Base-by-base conservation (phyloP, 2,113 vertebrate genomes). In the Ivindomyrus marchei region DNA sequence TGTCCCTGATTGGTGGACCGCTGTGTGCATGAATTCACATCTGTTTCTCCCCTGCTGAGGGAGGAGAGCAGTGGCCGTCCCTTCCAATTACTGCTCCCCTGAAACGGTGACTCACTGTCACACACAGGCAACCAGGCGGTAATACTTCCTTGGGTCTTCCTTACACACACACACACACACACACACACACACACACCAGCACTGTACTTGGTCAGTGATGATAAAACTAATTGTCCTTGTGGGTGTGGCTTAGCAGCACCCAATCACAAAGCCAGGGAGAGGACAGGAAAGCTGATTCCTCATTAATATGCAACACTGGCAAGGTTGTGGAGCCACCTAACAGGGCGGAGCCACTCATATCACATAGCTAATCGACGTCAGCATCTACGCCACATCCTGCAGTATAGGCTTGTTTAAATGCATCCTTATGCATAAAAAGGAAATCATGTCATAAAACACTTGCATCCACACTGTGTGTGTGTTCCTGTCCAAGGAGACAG, bases 11-110 rank as follows among this genome's bases (percentile, higher is more conserved):
- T 47, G 36, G 83, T 85, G 42, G 8, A 47, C 42, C 0, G 85
- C 49, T 87, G n/a, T 39, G 49, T 87, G 85, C 85, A 31, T 36
- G 24, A 47, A 17, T 36, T 46, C 39, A 50, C 89, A 89, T 85
- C 77, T 56, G 77, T 58, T 21, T 62, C 11, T 80, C 36, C 52
- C 77, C 39, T 89, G 50, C 77, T 66, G 39, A 5, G 88, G 88
- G 31, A 47, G 49, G 70, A 53, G 62, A 83, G 70, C 70, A 53
- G 10, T 45, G 27, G 45, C 62, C 0, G 58, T 70, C 58, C 88
- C 45, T 88, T 66, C 58, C n/a, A 70, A 27, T 88, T n/a, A 88
- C 87, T 39, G 87, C 53, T 88, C 66, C 47, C 45, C 88, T 66
- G 9, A 89, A 70, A 89, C 9, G 17, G 45, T 52, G 58, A 90